A percentile compares a stretch with the other conserved stretches of the same genome.
Conservation (phyloP, 2,888 invertebrate species). For the Mallateleia sp. region DNA sequence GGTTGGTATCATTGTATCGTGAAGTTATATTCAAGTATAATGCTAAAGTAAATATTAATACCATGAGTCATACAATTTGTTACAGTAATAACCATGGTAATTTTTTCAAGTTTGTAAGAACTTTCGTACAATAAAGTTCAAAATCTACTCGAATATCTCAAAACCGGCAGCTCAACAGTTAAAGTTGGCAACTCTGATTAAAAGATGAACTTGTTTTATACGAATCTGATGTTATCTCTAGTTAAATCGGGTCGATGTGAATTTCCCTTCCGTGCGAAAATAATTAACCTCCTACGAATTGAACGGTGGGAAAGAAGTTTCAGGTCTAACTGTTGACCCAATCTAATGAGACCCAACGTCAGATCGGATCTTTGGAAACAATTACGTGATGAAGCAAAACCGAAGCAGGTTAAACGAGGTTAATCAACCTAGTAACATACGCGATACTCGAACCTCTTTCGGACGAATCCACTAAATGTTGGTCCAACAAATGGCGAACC, state of each 20-base stretch:
- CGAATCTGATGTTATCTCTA: conserved; percentile 37
- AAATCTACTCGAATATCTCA: conserved; percentile 24
- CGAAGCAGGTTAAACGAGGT: too few relatives aligned
- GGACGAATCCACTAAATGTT: too few relatives aligned
- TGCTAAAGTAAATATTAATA: too few relatives aligned
- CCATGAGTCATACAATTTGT: too few relatives aligned
- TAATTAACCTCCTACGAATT: conserved; percentile 56
- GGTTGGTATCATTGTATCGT: too few relatives aligned
- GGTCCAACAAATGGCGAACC: too few relatives aligned
- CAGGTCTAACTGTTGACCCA: conserved; percentile 62
- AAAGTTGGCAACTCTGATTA: conserved; percentile 30
- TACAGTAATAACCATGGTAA: too few relatives aligned
- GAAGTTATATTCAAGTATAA: too few relatives aligned
- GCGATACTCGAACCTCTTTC: too few relatives aligned
- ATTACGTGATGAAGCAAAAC: too few relatives aligned
- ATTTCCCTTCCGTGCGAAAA: conserved; percentile 67
- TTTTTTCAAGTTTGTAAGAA: conserved; percentile 4
- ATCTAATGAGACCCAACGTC: conserved; percentile 46
- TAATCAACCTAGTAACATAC: too few relatives aligned
- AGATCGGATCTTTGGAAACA: conserved; percentile 58
- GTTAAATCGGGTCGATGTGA: conserved; percentile 58
- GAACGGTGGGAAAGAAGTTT: conserved; percentile 59
- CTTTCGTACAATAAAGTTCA: conserved; percentile 24
- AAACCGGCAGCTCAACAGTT: conserved; percentile 6
- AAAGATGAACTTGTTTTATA: conserved; percentile 64